Percentiles rank a stretch among this genome's conserved stretches.
phyloP scores from a whole-genome alignment of 1,140 invertebrate species.

The Brachionus plicatilis region DNA sequence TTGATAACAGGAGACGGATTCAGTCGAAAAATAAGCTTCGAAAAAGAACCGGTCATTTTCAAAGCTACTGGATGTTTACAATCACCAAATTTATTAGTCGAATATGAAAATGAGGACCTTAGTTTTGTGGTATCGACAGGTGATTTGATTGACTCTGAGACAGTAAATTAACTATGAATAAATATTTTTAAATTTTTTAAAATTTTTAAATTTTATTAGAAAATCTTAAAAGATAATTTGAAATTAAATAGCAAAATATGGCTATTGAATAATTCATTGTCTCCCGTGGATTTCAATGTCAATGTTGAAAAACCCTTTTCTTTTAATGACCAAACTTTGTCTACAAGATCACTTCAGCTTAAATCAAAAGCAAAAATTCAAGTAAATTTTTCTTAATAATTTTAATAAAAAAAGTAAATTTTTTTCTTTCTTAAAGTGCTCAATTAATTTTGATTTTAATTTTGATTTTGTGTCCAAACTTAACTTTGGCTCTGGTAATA shows the following conservation, averaged over 20 bases:
- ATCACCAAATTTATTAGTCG: background rate
- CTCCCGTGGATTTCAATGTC: background rate
- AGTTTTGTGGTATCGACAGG: background rate
- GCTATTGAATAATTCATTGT: background rate
- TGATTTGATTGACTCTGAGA: background rate
- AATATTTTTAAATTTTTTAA: background rate
- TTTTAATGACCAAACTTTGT: background rate
- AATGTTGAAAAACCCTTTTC: background rate
- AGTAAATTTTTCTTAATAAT: background rate
- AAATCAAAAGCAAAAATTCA: slow-evolving; percentile 3
- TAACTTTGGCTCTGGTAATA: background rate
- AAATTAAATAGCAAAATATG: background rate
- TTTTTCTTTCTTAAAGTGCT: background rate
- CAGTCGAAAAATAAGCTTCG: background rate
- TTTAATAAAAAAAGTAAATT: background rate
- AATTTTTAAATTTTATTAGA: background rate
- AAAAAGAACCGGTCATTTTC: slow-evolving; percentile 11
- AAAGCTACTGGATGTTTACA: slow-evolving; percentile 15
- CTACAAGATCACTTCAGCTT: background rate
- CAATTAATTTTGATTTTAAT: background rate
- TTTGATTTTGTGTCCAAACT: background rate
- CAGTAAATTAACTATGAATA: background rate
- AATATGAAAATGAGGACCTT: slow-evolving; percentile 31
- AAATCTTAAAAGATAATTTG: background rate
- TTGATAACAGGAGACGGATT: background rate